Conservation (phyloP, 2,113 vertebrate species). For the Typhlomys cinereus region DNA sequence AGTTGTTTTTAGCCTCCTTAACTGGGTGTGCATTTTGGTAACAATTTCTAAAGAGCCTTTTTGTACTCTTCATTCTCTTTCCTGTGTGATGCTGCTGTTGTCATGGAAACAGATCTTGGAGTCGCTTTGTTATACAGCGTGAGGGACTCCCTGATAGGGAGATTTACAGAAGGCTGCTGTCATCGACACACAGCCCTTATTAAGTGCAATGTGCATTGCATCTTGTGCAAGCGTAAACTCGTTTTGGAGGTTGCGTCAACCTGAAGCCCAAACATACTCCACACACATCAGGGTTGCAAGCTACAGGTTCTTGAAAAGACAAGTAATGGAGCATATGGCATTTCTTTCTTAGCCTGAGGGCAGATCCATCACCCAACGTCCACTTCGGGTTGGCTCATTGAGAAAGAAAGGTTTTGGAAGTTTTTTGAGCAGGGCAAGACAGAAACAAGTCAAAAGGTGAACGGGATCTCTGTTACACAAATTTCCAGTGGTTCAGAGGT, state of each 20-base stretch:
- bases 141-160: slow-evolving; percentile 69
- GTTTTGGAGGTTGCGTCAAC: neutral
- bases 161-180: slow-evolving; percentile 46
- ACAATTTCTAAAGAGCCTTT: slow-evolving; percentile 67
- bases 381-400: neutral
- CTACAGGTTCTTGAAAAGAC: neutral
- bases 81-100: slow-evolving; percentile 74
- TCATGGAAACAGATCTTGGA: slow-evolving; percentile 78
- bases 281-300: neutral
- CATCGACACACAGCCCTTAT: neutral
- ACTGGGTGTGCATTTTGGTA: slow-evolving; percentile 48
- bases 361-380: neutral
- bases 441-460: neutral
- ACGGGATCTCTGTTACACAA: neutral
- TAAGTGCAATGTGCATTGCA: neutral
- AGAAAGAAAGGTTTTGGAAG: neutral
- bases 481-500: neutral
- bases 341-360: neutral
- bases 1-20: slow-evolving; percentile 54
- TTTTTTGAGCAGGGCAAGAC: neutral
- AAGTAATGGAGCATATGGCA: fast-evolving
- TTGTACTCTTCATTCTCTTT: slow-evolving; percentile 68
- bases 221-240: neutral
- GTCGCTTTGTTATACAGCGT: slow-evolving; percentile 67
- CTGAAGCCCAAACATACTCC: neutral